Evolutionary conservation across 2,888 invertebrate genomes (phyloP).

Genomic region (Cryptocephalus moraei): DNA sequence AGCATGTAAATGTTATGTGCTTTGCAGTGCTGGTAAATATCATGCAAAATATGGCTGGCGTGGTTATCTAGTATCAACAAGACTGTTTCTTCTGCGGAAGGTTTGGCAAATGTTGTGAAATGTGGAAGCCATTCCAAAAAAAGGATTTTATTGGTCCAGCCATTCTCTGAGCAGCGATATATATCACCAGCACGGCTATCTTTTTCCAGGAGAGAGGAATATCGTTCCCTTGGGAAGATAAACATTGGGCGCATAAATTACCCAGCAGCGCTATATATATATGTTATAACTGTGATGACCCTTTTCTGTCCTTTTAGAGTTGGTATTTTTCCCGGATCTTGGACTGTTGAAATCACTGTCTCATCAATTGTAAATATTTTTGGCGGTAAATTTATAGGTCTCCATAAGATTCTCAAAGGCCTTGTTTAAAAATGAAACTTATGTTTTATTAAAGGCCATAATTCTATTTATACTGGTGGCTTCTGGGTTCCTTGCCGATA

Average conservation of each 20-base stretch:
- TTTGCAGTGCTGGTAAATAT: constrained; percentile 17
- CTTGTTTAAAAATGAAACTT: constrained; percentile 2
- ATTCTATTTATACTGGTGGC: constrained; percentile 8
- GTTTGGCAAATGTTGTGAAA: no score
- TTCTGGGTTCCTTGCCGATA: constrained; percentile 6
- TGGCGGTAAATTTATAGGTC: not conserved
- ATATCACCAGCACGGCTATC: constrained; percentile 33
- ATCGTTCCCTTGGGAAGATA: no score
- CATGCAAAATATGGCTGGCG: constrained; percentile 21
- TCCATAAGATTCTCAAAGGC: not conserved
- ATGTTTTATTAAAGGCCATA: constrained; percentile 7
- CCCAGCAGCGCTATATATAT: constrained; percentile 33
- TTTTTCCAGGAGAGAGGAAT: no score
- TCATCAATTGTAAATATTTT: constrained; percentile 4
- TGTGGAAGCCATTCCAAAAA: constrained; percentile 17
- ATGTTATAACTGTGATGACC: constrained; percentile 22
- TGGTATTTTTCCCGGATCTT: constrained; percentile 2
- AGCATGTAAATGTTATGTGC: no score
- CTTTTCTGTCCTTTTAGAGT: constrained; percentile 3
- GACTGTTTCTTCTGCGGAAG: no score
- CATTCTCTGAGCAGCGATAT: no score
- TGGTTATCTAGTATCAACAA: no score
- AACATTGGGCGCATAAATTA: constrained; percentile 34
- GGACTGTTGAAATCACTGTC: constrained; percentile 1
- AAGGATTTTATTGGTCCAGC: no score